These are phyloP conservation scores for Diarsia brunnea DNA, from an alignment of 2,888 invertebrate genomes.

Conservation along the genomic window DNA sequence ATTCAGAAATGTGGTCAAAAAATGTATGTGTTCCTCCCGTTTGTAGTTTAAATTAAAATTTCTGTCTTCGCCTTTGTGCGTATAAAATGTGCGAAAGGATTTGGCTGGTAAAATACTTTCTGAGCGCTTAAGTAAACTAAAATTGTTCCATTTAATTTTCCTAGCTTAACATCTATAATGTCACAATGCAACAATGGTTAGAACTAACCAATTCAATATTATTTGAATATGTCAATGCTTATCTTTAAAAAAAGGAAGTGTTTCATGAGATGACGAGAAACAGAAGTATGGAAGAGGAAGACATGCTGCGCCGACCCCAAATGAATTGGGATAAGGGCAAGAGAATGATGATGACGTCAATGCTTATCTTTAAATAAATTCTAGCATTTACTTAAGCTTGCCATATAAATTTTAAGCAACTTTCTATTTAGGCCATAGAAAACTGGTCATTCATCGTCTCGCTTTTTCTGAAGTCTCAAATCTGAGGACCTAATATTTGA, in stretches of 20 bases:
- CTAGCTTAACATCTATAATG: neutral
- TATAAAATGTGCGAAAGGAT: conserved; percentile 30
- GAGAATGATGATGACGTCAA: too few relatives aligned
- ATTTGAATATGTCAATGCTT: neutral
- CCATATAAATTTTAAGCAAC: neutral
- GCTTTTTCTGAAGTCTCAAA: neutral
- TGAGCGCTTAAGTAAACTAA: conserved; percentile 22
- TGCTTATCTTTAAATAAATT: neutral
- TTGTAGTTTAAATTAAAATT: conserved; percentile 46
- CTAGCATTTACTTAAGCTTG: neutral
- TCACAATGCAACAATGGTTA: neutral
- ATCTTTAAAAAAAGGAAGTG: too few relatives aligned
- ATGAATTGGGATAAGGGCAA: too few relatives aligned
- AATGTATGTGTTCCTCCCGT: conserved; percentile 39
- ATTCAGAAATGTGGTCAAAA: conserved; percentile 34
- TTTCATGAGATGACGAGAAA: too few relatives aligned
- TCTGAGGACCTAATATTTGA: neutral
- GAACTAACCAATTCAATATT: neutral
- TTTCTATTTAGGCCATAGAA: neutral
- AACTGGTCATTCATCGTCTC: neutral
- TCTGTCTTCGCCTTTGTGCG: conserved; percentile 44
- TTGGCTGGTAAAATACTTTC: conserved; percentile 8
- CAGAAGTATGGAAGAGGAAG: too few relatives aligned
- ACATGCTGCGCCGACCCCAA: too few relatives aligned
- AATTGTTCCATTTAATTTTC: neutral